phyloP scores from a whole-genome alignment of 2,113 vertebrate genomes.

The Sphyrna mokarran region DNA sequence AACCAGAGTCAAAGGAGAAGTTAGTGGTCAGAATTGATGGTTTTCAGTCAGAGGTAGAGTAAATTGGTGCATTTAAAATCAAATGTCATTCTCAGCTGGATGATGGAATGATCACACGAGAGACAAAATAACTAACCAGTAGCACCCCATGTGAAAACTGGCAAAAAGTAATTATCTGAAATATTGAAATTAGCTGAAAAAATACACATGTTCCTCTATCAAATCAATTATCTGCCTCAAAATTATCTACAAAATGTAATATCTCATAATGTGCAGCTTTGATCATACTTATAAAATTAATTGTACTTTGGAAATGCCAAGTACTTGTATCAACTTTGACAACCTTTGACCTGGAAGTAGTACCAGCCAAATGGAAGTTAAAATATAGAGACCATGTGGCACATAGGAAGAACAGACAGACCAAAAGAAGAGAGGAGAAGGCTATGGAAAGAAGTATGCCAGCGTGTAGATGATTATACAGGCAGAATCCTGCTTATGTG shows the following conservation, averaged over 20 bases:
- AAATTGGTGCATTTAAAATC: neutral
- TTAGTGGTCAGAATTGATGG: neutral
- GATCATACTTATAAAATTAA: neutral
- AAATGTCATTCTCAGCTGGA: neutral
- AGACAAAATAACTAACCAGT: neutral
- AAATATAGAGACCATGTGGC: neutral
- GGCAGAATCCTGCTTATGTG: too few relatives aligned
- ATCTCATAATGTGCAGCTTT: neutral
- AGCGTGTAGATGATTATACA: too few relatives aligned
- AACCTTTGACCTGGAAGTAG: neutral
- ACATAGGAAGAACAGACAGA: neutral
- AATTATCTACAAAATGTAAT: neutral
- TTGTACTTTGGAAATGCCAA: neutral
- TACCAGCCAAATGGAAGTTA: neutral
- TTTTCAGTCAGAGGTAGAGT: neutral
- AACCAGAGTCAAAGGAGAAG: neutral
- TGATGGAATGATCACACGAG: neutral
- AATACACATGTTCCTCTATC: neutral
- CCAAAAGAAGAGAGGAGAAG: too few relatives aligned
- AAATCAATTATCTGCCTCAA: neutral
- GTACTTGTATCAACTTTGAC: neutral
- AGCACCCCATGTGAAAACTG: neutral
- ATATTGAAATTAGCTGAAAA: neutral
- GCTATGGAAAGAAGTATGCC: too few relatives aligned
- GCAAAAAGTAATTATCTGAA: neutral